Percentiles rank a stretch among this genome's conserved stretches.
phyloP scores from a whole-genome alignment of 2,113 vertebrate species.

The Macroglossus sobrinus region DNA sequence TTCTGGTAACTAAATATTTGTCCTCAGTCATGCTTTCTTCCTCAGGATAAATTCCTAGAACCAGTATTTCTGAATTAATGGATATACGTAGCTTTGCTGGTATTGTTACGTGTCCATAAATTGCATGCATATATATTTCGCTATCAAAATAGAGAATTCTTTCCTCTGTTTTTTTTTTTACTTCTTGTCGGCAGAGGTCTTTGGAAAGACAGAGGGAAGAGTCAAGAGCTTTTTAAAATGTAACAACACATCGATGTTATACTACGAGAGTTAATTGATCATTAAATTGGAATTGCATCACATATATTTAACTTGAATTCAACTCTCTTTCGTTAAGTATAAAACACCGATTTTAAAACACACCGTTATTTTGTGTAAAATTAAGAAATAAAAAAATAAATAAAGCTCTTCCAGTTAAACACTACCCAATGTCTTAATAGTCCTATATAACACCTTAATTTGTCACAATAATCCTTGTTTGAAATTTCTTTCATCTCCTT shows the following conservation, averaged over 20 bases:
- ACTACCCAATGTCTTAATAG: not conserved
- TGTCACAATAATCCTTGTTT: not conserved
- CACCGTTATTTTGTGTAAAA: not conserved
- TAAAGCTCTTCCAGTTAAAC: not conserved
- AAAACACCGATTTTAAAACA: not conserved
- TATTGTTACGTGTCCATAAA: not conserved
- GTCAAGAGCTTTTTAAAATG: not conserved
- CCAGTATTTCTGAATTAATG: not conserved
- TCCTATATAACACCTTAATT: not conserved
- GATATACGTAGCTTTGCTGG: not conserved
- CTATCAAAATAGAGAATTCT: not conserved
- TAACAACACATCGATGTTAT: not conserved
- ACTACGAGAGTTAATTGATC: not conserved
- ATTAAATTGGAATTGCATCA: not conserved
- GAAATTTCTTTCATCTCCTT: not conserved
- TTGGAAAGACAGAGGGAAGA: slow-evolving; percentile 1
- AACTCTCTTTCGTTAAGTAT: not conserved
- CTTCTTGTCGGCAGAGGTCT: not conserved
- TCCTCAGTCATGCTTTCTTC: not conserved
- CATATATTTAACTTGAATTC: not conserved
- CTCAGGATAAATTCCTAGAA: not conserved
- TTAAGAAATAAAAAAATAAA: not conserved
- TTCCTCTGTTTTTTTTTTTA: not conserved
- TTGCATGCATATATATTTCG: not conserved
- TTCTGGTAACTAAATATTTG: not conserved